Percentiles rank a stretch among this genome's conserved stretches.
phyloP scores from a whole-genome alignment of 1,140 invertebrate genomes.

The Choristoneura fumiferana region DNA sequence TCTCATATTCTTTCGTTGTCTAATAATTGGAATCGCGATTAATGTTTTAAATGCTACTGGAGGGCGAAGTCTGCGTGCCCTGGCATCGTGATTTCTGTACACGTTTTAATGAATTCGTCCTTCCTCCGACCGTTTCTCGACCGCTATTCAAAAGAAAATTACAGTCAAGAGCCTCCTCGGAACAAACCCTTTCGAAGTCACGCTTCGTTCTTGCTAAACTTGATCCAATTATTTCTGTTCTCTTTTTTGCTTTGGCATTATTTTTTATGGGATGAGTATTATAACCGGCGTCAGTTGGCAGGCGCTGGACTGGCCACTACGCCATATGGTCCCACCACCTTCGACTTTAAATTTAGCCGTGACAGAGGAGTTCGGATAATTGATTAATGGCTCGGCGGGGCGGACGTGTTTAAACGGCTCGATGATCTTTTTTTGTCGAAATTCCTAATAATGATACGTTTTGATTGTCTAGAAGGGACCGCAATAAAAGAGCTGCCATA shows the following conservation, averaged over 20 bases:
- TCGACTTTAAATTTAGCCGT: constrained; percentile 56
- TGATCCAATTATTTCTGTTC: constrained; percentile 64
- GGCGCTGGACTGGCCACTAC: constrained; percentile 42
- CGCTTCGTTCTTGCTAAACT: constrained; percentile 61
- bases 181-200: constrained; percentile 68
- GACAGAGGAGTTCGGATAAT: constrained; percentile 66
- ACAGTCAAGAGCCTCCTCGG: constrained; percentile 56
- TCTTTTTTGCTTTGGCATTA: constrained; percentile 43
- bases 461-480: constrained; percentile 57
- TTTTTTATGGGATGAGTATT: constrained; percentile 51
- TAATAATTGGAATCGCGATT: constrained; percentile 21
- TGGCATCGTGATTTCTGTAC: constrained; percentile 60
- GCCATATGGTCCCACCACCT: constrained; percentile 58
- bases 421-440: constrained; percentile 61
- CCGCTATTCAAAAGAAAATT: constrained; percentile 66
- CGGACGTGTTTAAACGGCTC: constrained; percentile 66
- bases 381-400: constrained; percentile 67
- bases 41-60: constrained; percentile 45
- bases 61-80: constrained; percentile 38
- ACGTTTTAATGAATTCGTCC: constrained; percentile 67
- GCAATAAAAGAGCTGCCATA: constrained; percentile 52
- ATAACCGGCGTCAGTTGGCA: constrained; percentile 68
- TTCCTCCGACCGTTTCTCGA: constrained; percentile 47
- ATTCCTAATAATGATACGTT: constrained; percentile 72
- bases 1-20: neutral